phyloP scores from a whole-genome alignment of 2,113 vertebrate species.

The Cacatua alba region DNA sequence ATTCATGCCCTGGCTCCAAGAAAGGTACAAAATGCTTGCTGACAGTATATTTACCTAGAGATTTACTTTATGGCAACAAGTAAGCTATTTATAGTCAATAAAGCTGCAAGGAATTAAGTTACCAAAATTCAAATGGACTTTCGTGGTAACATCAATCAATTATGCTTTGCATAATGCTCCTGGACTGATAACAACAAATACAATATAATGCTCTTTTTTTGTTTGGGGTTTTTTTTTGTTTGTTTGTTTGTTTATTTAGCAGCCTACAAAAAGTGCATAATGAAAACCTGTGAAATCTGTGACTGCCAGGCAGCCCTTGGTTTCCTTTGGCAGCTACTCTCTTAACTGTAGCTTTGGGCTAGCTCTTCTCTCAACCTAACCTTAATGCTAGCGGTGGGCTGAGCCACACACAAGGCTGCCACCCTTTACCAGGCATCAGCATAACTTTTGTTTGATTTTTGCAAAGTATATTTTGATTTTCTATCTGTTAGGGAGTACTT shows the following conservation, averaged over 20 bases:
- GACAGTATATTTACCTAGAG: constrained; percentile 30
- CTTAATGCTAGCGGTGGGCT: not conserved
- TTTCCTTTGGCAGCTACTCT: not conserved
- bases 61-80: constrained; percentile 38
- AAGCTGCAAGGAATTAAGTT: constrained; percentile 47
- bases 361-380: not conserved
- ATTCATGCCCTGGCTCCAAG: not conserved
- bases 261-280: not conserved
- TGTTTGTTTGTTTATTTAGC: constrained; percentile 36
- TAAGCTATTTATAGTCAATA: constrained; percentile 28
- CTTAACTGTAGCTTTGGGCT: not conserved
- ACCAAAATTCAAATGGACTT: constrained; percentile 38
- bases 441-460: not conserved
- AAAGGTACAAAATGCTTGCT: not conserved
- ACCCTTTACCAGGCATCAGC: not conserved
- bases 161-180: constrained; percentile 33
- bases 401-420: not conserved
- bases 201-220: not conserved
- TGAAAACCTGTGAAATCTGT: not conserved
- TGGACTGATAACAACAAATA: constrained; percentile 3
- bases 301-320: not conserved
- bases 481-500: not conserved
- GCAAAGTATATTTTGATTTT: not conserved
- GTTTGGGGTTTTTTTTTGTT: not conserved
- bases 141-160: constrained; percentile 43